Percentiles rank a stretch among this genome's conserved stretches.
These are phyloP conservation scores for Thunnus maccoyii DNA, from an alignment of 2,113 vertebrate genomes.

Conservation along the genomic window DNA sequence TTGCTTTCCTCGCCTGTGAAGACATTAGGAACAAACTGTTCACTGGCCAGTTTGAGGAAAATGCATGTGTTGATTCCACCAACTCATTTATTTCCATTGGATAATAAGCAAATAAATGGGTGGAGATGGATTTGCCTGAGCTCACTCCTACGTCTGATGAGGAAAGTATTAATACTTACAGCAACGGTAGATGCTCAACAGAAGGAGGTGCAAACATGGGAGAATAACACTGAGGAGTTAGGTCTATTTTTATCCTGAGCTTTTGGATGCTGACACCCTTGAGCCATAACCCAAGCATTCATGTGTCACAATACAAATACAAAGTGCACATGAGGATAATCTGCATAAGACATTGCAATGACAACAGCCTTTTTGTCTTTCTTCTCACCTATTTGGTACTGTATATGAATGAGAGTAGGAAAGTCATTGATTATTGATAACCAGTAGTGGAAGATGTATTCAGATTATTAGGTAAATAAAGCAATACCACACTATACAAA, in stretches of 20 bases:
- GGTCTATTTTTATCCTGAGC: background rate
- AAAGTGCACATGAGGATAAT: no score
- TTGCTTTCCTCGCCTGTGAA: conserved; percentile 47
- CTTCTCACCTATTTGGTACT: no score
- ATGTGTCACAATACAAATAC: background rate
- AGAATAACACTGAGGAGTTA: background rate
- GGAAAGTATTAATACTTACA: conserved; percentile 65
- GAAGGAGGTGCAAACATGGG: conserved; percentile 33
- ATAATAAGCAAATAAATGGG: conserved; percentile 50
- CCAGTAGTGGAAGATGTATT: no score
- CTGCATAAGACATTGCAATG: background rate
- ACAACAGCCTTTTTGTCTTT: background rate
- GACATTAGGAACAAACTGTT: conserved; percentile 72
- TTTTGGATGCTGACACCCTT: conserved; percentile 9
- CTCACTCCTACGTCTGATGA: conserved; percentile 47
- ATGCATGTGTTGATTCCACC: conserved; percentile 60
- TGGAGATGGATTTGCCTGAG: conserved; percentile 35
- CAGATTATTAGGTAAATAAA: no score
- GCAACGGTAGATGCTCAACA: conserved; percentile 16
- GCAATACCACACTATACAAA: no score
- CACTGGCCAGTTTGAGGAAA: conserved; percentile 55
- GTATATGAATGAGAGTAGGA: background rate
- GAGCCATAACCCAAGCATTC: background rate
- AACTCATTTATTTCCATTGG: conserved; percentile 57
- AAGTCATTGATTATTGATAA: background rate